Percentiles rank a stretch among this genome's conserved stretches.
These are phyloP conservation scores for Gadus macrocephalus DNA, from an alignment of 2,113 vertebrate species.

Conservation along the genomic window DNA sequence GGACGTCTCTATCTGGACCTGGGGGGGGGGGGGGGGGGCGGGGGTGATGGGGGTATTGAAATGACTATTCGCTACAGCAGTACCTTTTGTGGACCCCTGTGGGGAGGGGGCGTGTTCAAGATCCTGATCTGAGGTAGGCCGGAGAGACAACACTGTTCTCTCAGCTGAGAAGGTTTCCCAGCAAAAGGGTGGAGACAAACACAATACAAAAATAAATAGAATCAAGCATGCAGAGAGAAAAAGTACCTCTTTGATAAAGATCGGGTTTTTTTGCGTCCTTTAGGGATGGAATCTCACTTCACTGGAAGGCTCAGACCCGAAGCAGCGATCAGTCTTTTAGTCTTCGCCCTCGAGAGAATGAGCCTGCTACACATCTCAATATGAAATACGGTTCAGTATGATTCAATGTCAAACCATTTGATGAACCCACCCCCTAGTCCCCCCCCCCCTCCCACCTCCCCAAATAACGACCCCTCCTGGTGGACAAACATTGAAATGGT, in stretches of 20 bases:
- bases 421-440: too few species aligned
- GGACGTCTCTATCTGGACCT: conserved; percentile 44
- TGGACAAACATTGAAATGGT: too few species aligned
- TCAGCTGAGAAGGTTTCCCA: conserved; percentile 54
- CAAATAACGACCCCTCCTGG: too few species aligned
- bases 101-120: conserved; percentile 55
- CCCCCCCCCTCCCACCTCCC: too few species aligned
- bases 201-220: conserved; percentile 1
- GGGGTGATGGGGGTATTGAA: too few species aligned
- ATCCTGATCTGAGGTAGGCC: conserved; percentile 77
- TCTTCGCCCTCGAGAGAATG: conserved; percentile 43
- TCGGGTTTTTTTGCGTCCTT: conserved; percentile 26
- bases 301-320: conserved; percentile 36
- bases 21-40: neutral
- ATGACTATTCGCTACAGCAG: conserved; percentile 57
- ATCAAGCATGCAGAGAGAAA: conserved; percentile 22
- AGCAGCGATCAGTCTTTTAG: conserved; percentile 37
- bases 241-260: conserved; percentile 55
- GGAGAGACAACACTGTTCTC: conserved; percentile 56
- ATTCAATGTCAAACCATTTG: too few species aligned
- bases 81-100: conserved; percentile 63
- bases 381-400: too few species aligned
- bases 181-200: conserved; percentile 10
- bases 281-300: conserved; percentile 46
- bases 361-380: conserved; percentile 29